phyloP scores from a whole-genome alignment of 2,797 vertebrate species.

The Trachurus trachurus region DNA sequence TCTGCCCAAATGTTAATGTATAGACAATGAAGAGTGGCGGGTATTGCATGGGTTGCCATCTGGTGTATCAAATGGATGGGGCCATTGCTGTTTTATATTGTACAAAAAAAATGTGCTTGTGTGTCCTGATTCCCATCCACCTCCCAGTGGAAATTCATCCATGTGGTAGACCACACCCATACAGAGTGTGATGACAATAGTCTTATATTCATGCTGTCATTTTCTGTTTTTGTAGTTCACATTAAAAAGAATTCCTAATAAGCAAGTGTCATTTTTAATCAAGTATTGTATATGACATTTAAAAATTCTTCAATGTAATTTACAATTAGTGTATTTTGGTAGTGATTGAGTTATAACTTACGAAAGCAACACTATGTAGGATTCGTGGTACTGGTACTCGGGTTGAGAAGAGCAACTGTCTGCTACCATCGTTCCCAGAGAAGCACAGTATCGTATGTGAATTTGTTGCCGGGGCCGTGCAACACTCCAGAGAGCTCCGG shows the following conservation, averaged over 20 bases:
- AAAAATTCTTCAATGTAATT: neutral
- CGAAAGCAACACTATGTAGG: too few species aligned
- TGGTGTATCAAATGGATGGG: conserved; percentile 84
- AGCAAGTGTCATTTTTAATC: conserved; percentile 62
- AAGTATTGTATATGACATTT: conserved; percentile 11
- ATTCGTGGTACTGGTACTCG: too few species aligned
- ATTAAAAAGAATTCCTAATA: conserved; percentile 94
- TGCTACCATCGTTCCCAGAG: too few species aligned
- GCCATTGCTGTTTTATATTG: conserved; percentile 97
- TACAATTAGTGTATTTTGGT: conserved; percentile 4
- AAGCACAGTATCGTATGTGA: too few species aligned
- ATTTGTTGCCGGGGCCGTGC: too few species aligned
- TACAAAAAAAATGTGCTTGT: conserved; percentile 91
- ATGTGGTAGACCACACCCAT: conserved; percentile 90
- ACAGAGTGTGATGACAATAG: conserved; percentile 91
- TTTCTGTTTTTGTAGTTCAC: conserved; percentile 96
- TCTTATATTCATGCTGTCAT: conserved; percentile 93
- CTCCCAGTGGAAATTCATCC: conserved; percentile 82
- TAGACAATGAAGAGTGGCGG: conserved; percentile 73
- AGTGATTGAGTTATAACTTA: neutral
- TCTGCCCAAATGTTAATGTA: conserved; percentile 87
- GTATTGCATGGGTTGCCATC: conserved; percentile 91
- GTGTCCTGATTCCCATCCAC: conserved; percentile 82
- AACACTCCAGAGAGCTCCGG: too few species aligned
- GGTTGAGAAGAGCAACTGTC: too few species aligned